phyloP scores from a whole-genome alignment of 2,113 vertebrate species.

The Pristiophorus japonicus region DNA sequence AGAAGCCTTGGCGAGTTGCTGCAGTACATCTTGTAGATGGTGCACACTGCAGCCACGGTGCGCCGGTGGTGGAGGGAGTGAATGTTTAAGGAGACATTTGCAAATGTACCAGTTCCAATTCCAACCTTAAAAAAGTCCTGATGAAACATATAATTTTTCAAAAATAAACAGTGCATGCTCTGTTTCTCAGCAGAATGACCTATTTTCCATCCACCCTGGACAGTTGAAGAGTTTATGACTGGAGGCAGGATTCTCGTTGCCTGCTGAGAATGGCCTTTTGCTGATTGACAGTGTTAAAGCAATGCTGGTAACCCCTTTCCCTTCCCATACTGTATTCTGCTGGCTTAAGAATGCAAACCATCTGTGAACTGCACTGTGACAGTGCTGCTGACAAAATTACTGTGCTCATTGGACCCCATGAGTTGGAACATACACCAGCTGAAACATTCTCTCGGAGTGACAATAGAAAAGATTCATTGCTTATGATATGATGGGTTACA shows the following conservation, averaged over 20 bases:
- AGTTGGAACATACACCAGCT: not conserved
- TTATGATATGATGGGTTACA: not conserved
- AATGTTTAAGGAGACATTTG: not conserved
- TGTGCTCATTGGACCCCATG: not conserved
- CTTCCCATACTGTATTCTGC: not conserved
- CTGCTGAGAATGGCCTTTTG: not conserved
- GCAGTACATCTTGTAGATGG: too few species aligned
- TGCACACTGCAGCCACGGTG: too few species aligned
- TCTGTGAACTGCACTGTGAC: not conserved
- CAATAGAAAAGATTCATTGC: constrained; percentile 16
- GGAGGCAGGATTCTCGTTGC: not conserved
- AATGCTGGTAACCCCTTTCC: not conserved
- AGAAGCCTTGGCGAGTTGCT: too few species aligned
- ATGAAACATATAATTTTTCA: not conserved
- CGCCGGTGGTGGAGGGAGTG: too few species aligned
- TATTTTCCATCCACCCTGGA: not conserved
- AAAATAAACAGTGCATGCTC: not conserved
- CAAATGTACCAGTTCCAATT: not conserved
- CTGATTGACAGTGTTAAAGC: not conserved
- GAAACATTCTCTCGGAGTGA: not conserved
- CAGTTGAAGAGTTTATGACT: not conserved
- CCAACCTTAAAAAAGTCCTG: not conserved
- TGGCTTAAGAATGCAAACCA: not conserved
- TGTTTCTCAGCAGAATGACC: not conserved
- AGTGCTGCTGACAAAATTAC: not conserved